phyloP scores from a whole-genome alignment of 2,888 invertebrate genomes.

The Rhagophthalmus giganteus region DNA sequence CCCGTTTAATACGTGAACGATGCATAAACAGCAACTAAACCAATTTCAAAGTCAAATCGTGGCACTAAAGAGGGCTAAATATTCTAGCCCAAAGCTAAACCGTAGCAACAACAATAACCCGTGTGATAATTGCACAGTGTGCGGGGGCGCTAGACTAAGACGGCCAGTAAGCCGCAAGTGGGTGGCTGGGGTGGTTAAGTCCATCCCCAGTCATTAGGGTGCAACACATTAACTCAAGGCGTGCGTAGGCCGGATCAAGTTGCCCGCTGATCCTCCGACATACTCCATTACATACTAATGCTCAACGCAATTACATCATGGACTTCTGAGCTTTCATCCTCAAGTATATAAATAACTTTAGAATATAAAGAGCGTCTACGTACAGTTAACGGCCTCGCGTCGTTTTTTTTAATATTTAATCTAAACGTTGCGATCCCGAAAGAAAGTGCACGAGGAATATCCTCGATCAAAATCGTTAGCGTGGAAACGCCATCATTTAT shows the following conservation, averaged over 20 bases:
- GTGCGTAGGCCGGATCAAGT: constrained; percentile 53
- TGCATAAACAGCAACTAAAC: constrained; percentile 44
- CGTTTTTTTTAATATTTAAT: too few relatives aligned
- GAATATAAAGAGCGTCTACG: constrained; percentile 11
- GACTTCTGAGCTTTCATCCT: constrained; percentile 27
- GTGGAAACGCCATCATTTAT: too few relatives aligned
- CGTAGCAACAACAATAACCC: constrained; percentile 55
- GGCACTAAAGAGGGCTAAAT: constrained; percentile 52
- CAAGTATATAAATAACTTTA: constrained; percentile 24
- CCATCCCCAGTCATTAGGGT: constrained; percentile 52
- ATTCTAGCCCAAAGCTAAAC: constrained; percentile 52
- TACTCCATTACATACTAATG: constrained; percentile 54
- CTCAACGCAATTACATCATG: constrained; percentile 38
- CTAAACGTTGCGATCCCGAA: too few relatives aligned
- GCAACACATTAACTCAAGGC: constrained; percentile 53
- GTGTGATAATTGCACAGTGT: constrained; percentile 52
- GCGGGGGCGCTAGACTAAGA: constrained; percentile 41
- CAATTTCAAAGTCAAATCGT: constrained; percentile 54
- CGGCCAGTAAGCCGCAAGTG: constrained; percentile 44
- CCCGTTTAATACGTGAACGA: constrained; percentile 26
- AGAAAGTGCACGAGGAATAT: too few relatives aligned
- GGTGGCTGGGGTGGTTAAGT: constrained; percentile 37
- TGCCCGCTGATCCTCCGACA: constrained; percentile 49
- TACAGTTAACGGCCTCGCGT: too few relatives aligned
- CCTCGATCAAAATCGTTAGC: too few relatives aligned